phyloP scores from a whole-genome alignment of 2,113 vertebrate genomes.

The Haemorhous mexicanus region DNA sequence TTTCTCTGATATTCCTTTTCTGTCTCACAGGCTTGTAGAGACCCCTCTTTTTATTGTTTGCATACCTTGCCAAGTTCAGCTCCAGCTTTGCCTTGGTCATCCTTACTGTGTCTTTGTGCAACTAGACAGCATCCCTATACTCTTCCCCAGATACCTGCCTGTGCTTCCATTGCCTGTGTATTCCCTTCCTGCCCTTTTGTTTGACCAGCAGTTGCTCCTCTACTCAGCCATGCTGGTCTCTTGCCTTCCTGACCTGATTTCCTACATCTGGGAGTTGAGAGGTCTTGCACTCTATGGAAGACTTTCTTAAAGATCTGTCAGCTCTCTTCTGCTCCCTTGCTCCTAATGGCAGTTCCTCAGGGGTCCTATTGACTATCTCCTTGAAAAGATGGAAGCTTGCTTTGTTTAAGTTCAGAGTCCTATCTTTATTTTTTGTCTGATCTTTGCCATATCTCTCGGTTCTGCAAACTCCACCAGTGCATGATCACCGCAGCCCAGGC shows the following conservation, averaged over 20 bases:
- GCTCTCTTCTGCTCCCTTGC: neutral
- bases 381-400: neutral
- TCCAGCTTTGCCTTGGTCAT: neutral
- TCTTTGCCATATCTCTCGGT: neutral
- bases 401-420: neutral
- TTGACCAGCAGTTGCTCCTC: neutral
- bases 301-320: neutral
- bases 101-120: neutral
- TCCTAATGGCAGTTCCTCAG: neutral
- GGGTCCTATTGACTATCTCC: neutral
- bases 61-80: neutral
- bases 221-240: rapidly evolving
- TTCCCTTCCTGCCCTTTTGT: neutral
- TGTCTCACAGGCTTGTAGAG: neutral
- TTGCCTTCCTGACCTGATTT: neutral
- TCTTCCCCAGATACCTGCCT: neutral
- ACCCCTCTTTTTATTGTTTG: neutral
- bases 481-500: neutral
- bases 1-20: neutral
- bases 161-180: neutral
- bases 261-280: neutral
- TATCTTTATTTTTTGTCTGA: neutral
- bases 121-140: too few relatives aligned
- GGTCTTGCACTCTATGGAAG: neutral
- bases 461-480: neutral